Percentiles rank a stretch among this genome's conserved stretches.
Evolutionary conservation across 2,797 vertebrate genomes (phyloP).

Genomic region (Pitangus sulphuratus): DNA sequence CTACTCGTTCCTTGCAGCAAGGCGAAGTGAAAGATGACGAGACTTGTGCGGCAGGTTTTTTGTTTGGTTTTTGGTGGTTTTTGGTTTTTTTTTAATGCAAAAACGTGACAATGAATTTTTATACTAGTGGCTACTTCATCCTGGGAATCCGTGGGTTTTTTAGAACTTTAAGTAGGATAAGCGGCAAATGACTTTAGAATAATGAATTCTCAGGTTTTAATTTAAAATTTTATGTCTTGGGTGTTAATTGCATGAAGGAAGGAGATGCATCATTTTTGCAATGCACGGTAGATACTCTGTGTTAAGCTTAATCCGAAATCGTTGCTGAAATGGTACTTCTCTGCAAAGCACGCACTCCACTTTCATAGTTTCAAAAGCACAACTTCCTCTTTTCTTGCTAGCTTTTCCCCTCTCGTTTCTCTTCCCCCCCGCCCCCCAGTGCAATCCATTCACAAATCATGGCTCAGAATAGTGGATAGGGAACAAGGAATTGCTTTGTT

Average conservation of each 20-base stretch:
- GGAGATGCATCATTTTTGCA: not conserved
- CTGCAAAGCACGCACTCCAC: not conserved
- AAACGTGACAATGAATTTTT: not conserved
- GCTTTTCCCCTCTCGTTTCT: not conserved
- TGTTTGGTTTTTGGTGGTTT: not conserved
- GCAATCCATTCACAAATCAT: slow-evolving; percentile 41
- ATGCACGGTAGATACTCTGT: not conserved
- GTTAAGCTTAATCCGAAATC: not conserved
- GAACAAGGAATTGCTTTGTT: slow-evolving; percentile 57
- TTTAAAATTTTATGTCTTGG: not conserved
- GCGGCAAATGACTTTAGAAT: not conserved
- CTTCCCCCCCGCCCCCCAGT: not conserved
- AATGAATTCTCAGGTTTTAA: not conserved
- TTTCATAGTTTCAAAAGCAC: slow-evolving; percentile 8
- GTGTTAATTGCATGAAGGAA: not conserved
- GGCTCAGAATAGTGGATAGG: not conserved
- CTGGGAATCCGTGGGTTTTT: not conserved
- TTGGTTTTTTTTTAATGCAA: not conserved
- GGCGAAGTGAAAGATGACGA: not conserved
- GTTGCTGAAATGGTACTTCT: not conserved
- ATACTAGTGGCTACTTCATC: not conserved
- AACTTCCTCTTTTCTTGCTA: slow-evolving; percentile 31
- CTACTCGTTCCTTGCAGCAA: not conserved
- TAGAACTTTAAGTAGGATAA: not conserved
- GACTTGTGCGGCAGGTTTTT: not conserved